Base-by-base conservation (phyloP, 1,140 invertebrate genomes). In the Aphaenogaster rudis region DNA sequence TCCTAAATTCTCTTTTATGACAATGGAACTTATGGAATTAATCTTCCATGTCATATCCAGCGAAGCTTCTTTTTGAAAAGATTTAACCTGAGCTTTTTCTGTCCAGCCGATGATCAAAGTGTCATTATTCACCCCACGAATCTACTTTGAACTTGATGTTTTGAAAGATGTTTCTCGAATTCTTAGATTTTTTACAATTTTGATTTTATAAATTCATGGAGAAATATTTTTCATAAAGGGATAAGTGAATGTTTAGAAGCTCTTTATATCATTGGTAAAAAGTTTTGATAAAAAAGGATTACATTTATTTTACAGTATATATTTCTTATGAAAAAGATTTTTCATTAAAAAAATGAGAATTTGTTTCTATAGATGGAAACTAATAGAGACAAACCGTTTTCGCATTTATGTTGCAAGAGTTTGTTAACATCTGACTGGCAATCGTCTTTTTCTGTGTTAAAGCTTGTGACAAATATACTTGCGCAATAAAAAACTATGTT, bases 11-110 rank as follows among this genome's bases (percentile, higher is more conserved):
- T 39, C 50, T 54, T 36, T 39, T 52, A 8, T n/a, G 17, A 17
- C 71, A 54, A 74, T 74, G 9, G 4, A 54, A 54, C 54, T 74
- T 54, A 74, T 72, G 9, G 4, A 54, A 54, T 74, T 74, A 74
- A 74, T 72, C 69, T 36, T 74, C 6, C 17, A 54, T 8, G 33
- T 54, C 28, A n/a, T 7, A 33, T 52, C 6, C 33, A 45, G 7
- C 15, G 2, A 39, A 54, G 50, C 1, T 9, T 6, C 11, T 39
- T 74, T 52, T 33, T 66, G 17, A 52, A 54, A 74, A 54, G 33
- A 66, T 66, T 39, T 11, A 66, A 5, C 8, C 36, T 17, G 48
- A 72, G 69, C 8, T 52, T 52, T 52, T 21, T 15, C 28, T 28
- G 7, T 28, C 0, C 48, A 52, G 7, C 3, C 45, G 9, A 71